Conservation (phyloP, 2,797 vertebrate genomes). For the Mormyrus hasselquistii region DNA sequence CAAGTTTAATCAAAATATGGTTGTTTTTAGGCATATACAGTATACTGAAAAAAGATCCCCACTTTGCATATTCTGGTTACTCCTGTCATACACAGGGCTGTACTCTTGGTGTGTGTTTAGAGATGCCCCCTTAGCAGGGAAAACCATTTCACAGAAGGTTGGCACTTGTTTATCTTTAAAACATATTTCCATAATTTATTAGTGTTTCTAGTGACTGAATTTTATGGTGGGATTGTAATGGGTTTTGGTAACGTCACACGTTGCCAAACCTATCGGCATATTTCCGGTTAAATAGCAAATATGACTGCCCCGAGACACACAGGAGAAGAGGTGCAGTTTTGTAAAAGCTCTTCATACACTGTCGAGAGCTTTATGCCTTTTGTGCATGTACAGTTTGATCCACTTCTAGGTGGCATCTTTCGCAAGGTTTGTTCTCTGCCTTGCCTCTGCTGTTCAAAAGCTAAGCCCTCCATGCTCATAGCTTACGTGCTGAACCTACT, state of each 20-base stretch:
- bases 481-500: background rate
- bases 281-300: background rate
- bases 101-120: background rate
- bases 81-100: background rate
- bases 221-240: background rate
- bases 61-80: background rate
- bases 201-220: background rate
- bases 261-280: background rate
- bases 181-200: conserved; percentile 2
- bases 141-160: background rate
- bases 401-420: background rate
- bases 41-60: background rate
- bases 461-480: background rate
- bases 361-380: background rate
- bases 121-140: background rate
- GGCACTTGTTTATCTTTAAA: background rate
- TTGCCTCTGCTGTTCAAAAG: background rate
- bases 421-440: background rate
- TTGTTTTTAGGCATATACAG: background rate
- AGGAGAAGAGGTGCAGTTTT: background rate
- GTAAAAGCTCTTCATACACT: background rate
- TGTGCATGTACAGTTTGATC: background rate
- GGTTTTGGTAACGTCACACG: background rate
- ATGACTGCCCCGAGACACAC: background rate
- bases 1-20: background rate